These are phyloP conservation scores for Pachycephala philippinensis DNA, from an alignment of 2,113 vertebrate genomes.

Conservation along the genomic window DNA sequence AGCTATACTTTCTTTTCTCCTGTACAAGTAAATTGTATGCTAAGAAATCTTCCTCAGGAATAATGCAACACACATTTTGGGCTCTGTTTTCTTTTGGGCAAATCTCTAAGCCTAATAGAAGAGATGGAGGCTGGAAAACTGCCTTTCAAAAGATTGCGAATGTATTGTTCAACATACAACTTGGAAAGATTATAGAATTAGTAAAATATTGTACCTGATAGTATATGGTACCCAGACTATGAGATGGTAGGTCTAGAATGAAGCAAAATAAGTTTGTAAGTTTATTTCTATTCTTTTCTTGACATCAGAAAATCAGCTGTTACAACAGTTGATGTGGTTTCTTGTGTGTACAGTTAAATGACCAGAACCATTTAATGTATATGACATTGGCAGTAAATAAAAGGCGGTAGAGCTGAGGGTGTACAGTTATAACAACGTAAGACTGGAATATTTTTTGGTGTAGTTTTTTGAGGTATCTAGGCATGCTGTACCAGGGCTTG, in stretches of 20 bases:
- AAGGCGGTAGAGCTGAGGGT: background rate
- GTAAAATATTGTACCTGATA: background rate
- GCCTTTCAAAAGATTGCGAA: background rate
- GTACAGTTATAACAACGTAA: background rate
- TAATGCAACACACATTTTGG: background rate
- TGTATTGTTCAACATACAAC: background rate
- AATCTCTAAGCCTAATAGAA: background rate
- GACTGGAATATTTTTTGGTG: background rate
- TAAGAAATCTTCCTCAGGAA: background rate
- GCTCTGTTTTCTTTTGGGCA: background rate
- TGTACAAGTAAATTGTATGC: accelerated
- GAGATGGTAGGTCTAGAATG: background rate
- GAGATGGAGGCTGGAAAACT: background rate
- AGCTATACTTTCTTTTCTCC: background rate
- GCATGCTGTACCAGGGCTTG: background rate
- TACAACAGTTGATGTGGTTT: background rate
- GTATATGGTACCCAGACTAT: background rate
- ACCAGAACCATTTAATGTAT: background rate
- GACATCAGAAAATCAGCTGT: background rate
- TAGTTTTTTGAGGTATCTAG: background rate
- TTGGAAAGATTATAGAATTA: background rate
- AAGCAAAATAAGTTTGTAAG: background rate
- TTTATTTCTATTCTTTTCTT: background rate
- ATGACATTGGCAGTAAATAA: background rate
- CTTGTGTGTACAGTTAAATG: background rate